Base-by-base conservation (phyloP, 2,113 vertebrate species). In the Plectropomus leopardus region DNA sequence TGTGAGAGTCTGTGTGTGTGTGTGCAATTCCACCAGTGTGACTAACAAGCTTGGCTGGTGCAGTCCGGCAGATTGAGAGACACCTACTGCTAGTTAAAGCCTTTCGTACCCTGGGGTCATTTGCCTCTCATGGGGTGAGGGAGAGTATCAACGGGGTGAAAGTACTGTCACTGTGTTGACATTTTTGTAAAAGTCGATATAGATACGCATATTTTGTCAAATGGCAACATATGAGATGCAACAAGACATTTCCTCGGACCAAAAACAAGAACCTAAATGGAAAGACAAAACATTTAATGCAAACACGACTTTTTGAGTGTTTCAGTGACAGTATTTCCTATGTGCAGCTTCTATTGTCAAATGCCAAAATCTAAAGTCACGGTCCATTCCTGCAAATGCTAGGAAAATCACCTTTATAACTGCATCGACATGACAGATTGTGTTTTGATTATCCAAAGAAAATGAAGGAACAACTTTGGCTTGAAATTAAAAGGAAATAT, bases 41-140 rank as follows among this genome's bases (percentile, higher is more conserved):
- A 91, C 91, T 93, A 93, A 94, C 92, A 91, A 89, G 93, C 90
- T 94, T 92, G 92, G 91, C 89, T 85, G 77, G 85, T 78, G 88
- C 90, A 92, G 83, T 90, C 74, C 72, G 44, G 86, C 90, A 93
- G 90, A 92, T 88, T 88, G 92, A 92, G 83, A 89, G 89, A 92
- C 91, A 90, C 89, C 91, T 89, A 90, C 88, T 88, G 90, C 85
- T 92, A 84, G 89, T 91, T 92, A 91, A 92, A 92, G 86, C 88
- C 78, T 89, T 85, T 60, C 9, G 21, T 88, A 82, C 85, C 90
- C 88, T 30, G 65, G 65, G 86, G 86, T 93, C 90, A 87, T 77
- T 48, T 77, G 82, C 88, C 86, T 80, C 80, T 89, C 66, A 53
- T 36, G 65, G 78, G 55, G 76, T 65, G 51, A 82, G 59, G 65